Evolutionary conservation across 2,797 vertebrate genomes (phyloP).

Genomic region (Oreochromis grahami): DNA sequence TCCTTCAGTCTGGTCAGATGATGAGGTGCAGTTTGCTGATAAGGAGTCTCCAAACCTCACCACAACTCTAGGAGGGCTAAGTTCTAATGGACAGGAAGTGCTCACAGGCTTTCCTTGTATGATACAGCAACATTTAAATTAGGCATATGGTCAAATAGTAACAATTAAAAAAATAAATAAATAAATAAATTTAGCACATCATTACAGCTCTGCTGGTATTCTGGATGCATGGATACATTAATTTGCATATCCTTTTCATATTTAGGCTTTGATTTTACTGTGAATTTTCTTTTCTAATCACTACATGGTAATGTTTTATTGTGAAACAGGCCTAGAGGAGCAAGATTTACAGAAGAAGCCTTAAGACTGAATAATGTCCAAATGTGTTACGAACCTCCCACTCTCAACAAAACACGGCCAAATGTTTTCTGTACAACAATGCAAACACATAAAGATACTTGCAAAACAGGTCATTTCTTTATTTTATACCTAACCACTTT

Average conservation of each 20-base stretch:
- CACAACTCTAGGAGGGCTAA: not conserved
- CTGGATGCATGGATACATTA: not conserved
- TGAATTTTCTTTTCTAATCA: not conserved
- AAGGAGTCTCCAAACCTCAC: not conserved
- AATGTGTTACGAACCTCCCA: not conserved
- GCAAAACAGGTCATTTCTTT: too few relatives aligned
- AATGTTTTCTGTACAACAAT: too few relatives aligned
- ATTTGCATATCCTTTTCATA: not conserved
- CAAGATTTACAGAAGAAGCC: not conserved
- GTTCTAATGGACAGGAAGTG: not conserved
- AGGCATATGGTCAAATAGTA: not conserved
- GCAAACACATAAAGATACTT: too few relatives aligned
- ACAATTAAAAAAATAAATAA: not conserved
- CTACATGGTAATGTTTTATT: not conserved
- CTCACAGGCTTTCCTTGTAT: not conserved
- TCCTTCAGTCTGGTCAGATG: rapidly evolving
- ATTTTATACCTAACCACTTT: too few relatives aligned
- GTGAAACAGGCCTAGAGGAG: not conserved
- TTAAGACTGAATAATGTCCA: not conserved
- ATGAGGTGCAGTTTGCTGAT: slow-evolving; percentile 39
- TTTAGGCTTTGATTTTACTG: not conserved
- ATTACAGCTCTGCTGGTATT: not conserved
- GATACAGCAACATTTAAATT: not conserved
- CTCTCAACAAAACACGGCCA: not conserved
- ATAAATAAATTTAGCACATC: not conserved